Evolutionary conservation across 1,140 invertebrate species (phyloP).

Genomic region (Neodiprion pinetum): DNA sequence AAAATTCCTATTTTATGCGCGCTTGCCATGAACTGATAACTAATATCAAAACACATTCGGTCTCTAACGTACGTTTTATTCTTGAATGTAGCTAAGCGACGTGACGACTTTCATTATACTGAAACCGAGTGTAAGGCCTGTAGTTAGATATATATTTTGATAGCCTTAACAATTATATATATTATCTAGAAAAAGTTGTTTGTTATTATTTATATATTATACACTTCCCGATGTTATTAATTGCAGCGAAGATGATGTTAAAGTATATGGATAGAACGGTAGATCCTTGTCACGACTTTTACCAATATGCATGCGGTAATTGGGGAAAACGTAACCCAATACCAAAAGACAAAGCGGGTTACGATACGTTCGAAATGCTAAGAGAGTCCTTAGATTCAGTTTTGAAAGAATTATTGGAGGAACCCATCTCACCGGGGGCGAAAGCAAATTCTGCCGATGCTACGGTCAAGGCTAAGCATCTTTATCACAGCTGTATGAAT

Average conservation of each 20-base stretch:
- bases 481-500: constrained; percentile 88
- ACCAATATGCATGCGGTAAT: constrained; percentile 88
- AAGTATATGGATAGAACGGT: constrained; percentile 78
- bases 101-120: too few relatives aligned
- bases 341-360: constrained; percentile 81
- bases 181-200: too few relatives aligned
- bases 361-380: constrained; percentile 84
- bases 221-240: not conserved
- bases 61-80: too few relatives aligned
- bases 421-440: constrained; percentile 44
- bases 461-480: constrained; percentile 75
- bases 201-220: not conserved
- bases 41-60: too few relatives aligned
- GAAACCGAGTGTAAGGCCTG: too few relatives aligned
- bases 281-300: constrained; percentile 92
- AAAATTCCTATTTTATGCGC: too few relatives aligned
- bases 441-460: constrained; percentile 62
- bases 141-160: too few relatives aligned
- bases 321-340: constrained; percentile 86
- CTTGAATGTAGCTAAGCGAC: too few relatives aligned
- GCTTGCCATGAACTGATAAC: too few relatives aligned
- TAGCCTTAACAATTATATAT: too few relatives aligned
- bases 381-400: constrained; percentile 77
- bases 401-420: constrained; percentile 72
- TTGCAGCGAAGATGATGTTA: constrained; percentile 70